A percentile compares a stretch with the other conserved stretches of the same genome.
These are phyloP conservation scores for Drosophila kohkoa DNA, from an alignment of 1,140 invertebrate genomes.

Conservation along the genomic window DNA sequence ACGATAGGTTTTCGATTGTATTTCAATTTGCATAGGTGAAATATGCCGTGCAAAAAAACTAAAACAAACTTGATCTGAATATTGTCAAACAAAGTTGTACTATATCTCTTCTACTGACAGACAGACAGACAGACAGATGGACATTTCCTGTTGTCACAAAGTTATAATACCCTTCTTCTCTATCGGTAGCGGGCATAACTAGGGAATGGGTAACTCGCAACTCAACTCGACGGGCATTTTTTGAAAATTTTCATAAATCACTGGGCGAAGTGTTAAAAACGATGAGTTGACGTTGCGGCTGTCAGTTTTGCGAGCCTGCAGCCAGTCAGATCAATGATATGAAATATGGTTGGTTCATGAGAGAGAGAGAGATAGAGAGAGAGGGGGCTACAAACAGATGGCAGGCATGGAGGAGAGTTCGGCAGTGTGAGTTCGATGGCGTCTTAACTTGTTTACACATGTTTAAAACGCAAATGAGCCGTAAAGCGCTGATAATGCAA, in stretches of 20 bases:
- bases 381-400: background rate
- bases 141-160: too few relatives aligned
- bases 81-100: too few relatives aligned
- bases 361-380: background rate
- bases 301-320: slow-evolving; percentile 32
- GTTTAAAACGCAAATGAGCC: slow-evolving; percentile 80
- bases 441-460: slow-evolving; percentile 74
- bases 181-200: background rate
- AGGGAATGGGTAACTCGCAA: slow-evolving; percentile 63
- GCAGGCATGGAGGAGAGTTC: background rate
- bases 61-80: too few relatives aligned
- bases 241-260: slow-evolving; percentile 77
- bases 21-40: too few relatives aligned
- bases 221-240: slow-evolving; percentile 51
- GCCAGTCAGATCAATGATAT: slow-evolving; percentile 38
- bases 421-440: slow-evolving; percentile 10
- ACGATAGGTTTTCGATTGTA: too few relatives aligned
- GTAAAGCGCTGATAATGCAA: slow-evolving; percentile 78
- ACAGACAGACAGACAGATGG: too few relatives aligned
- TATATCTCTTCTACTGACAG: too few relatives aligned
- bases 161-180: too few relatives aligned
- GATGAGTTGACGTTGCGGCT: slow-evolving; percentile 43
- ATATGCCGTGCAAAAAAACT: too few relatives aligned
- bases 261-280: slow-evolving; percentile 56
- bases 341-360: slow-evolving; percentile 30